A percentile compares a stretch with the other conserved stretches of the same genome.
These are phyloP conservation scores for Arnoldichthys spilopterus DNA, from an alignment of 2,797 vertebrate genomes.

Conservation along the genomic window DNA sequence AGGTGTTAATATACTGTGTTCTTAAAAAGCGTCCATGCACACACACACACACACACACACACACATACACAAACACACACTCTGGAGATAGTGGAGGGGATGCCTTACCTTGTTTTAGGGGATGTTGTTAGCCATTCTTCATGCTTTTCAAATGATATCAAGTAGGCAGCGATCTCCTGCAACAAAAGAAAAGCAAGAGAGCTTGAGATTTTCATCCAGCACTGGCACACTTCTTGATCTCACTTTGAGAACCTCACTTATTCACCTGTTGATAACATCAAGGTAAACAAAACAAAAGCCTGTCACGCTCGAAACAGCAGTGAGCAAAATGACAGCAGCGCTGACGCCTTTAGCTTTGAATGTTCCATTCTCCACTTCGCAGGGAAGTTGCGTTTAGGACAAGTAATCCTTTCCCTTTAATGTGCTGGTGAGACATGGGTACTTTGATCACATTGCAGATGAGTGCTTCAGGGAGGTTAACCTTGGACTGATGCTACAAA, in stretches of 20 bases:
- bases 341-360: neutral
- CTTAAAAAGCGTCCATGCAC: neutral
- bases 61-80: neutral
- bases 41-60: neutral
- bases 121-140: constrained; percentile 99
- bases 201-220: neutral
- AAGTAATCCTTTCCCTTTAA: neutral
- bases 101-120: constrained; percentile 96
- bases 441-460: constrained; percentile 13
- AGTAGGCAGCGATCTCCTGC: constrained; percentile 93
- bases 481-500: constrained; percentile 26
- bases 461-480: constrained; percentile 25
- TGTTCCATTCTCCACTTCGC: neutral
- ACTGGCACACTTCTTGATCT: constrained; percentile 5
- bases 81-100: neutral
- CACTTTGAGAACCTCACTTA: neutral
- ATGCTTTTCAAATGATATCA: constrained; percentile 99
- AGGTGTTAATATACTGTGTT: constrained; percentile 30
- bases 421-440: neutral
- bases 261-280: constrained; percentile 9
- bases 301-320: neutral
- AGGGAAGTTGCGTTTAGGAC: constrained; percentile 2
- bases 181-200: constrained; percentile 44
- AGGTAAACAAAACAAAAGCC: constrained; percentile 7
- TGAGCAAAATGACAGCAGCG: neutral